Conservation (phyloP, 2,888 invertebrate genomes). For the Rhimphoctona megacephalus region DNA sequence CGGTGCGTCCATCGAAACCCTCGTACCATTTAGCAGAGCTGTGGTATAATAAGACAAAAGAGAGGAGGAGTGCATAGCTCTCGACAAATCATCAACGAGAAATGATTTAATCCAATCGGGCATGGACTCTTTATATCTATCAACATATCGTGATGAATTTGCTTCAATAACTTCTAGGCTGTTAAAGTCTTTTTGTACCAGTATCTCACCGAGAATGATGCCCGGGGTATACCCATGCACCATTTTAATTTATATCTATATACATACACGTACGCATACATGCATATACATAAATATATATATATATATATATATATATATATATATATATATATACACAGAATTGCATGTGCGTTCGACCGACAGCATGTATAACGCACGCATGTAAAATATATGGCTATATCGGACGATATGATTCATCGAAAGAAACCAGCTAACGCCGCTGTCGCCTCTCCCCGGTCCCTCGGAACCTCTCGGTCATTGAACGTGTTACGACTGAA, state of each 20-base stretch:
- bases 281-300: background rate
- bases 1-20: constrained; percentile 41
- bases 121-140: constrained; percentile 50
- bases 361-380: constrained; percentile 28
- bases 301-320: background rate
- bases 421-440: constrained; percentile 63
- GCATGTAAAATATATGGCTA: constrained; percentile 57
- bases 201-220: constrained; percentile 36
- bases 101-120: constrained; percentile 71
- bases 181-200: constrained; percentile 54
- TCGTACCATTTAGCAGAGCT: constrained; percentile 9
- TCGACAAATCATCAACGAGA: constrained; percentile 66
- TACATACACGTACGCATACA: background rate
- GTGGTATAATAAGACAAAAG: constrained; percentile 32
- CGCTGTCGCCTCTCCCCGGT: constrained; percentile 12
- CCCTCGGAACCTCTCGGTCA: constrained; percentile 56
- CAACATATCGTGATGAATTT: constrained; percentile 70
- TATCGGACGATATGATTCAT: constrained; percentile 65
- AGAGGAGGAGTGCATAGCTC: constrained; percentile 33
- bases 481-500: constrained; percentile 62
- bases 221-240: constrained; percentile 17
- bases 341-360: constrained; percentile 2
- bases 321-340: background rate
- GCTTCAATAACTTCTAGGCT: constrained; percentile 70
- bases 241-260: constrained; percentile 23